phyloP scores from a whole-genome alignment of 2,888 invertebrate species.

The Myopa tessellatipennis region DNA sequence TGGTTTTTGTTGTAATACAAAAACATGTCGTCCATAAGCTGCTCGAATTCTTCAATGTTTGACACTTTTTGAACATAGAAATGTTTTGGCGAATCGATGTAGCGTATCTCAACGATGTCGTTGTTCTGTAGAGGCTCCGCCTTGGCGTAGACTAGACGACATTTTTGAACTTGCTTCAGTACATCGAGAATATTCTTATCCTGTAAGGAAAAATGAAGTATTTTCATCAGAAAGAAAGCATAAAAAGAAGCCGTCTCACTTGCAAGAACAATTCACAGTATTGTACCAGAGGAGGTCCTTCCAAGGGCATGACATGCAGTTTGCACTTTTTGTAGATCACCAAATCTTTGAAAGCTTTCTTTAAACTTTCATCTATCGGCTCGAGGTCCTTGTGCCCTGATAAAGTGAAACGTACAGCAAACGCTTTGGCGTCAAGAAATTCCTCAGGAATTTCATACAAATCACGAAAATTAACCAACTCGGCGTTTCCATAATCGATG shows the following conservation, averaged over 20 bases:
- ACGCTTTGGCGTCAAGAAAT: conserved; percentile 77
- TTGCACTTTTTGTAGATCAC: conserved; percentile 74
- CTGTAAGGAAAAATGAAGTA: conserved; percentile 37
- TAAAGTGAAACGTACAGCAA: conserved; percentile 80
- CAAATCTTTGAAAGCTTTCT: conserved; percentile 78
- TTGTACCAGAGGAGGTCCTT: conserved; percentile 79
- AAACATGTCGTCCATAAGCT: conserved; percentile 77
- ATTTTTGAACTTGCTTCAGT: conserved; percentile 59
- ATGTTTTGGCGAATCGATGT: conserved; percentile 73
- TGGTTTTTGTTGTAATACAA: conserved; percentile 71
- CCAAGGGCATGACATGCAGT: conserved; percentile 76
- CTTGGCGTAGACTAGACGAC: conserved; percentile 59
- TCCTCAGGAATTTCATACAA: conserved; percentile 81
- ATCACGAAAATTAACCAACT: conserved; percentile 76
- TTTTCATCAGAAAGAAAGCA: conserved; percentile 64
- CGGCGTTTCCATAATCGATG: conserved; percentile 85
- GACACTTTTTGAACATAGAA: conserved; percentile 80
- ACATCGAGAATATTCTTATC: conserved; percentile 59
- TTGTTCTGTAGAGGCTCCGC: conserved; percentile 58
- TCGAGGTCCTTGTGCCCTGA: conserved; percentile 77
- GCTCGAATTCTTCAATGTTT: conserved; percentile 72
- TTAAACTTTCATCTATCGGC: conserved; percentile 72
- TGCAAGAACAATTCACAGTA: conserved; percentile 78
- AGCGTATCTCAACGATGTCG: conserved; percentile 65
- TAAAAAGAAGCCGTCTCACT: conserved; percentile 69